These are phyloP conservation scores for Cettia cetti DNA, from an alignment of 2,113 vertebrate species.

Conservation along the genomic window DNA sequence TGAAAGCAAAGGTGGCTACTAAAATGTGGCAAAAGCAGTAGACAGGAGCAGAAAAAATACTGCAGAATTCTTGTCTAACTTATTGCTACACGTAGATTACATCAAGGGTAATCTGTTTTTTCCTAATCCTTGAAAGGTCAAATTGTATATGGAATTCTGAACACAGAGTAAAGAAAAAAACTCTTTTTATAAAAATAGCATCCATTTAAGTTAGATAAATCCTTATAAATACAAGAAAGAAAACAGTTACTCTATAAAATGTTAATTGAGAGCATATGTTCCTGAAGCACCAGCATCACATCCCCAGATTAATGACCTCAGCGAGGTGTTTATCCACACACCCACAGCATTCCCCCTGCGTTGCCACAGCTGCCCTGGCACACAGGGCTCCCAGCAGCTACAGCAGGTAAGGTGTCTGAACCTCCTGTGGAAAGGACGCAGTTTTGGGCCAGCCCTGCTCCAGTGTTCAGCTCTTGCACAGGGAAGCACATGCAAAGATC, in stretches of 20 bases:
- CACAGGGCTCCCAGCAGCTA: not conserved
- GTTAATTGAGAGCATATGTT: slow-evolving; percentile 41
- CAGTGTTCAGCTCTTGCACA: not conserved
- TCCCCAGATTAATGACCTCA: slow-evolving; percentile 2
- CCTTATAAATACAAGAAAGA: slow-evolving; percentile 66
- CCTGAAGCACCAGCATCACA: slow-evolving; percentile 62
- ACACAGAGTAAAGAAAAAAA: not conserved
- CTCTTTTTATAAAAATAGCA: slow-evolving; percentile 72
- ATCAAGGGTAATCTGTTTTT: slow-evolving; percentile 23
- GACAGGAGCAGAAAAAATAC: slow-evolving; percentile 8
- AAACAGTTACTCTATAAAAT: slow-evolving; percentile 32
- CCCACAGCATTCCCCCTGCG: not conserved
- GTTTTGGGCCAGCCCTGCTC: not conserved
- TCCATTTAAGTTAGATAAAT: slow-evolving; percentile 61
- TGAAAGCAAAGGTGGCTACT: slow-evolving; percentile 50
- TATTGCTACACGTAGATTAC: slow-evolving; percentile 68
- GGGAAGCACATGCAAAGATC: not conserved
- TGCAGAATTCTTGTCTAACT: slow-evolving; percentile 26
- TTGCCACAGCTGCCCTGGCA: not conserved
- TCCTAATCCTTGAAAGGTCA: slow-evolving; percentile 13
- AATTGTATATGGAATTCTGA: slow-evolving; percentile 14
- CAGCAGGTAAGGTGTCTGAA: not conserved
- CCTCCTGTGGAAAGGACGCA: not conserved
- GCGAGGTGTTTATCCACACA: not conserved
- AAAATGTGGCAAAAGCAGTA: slow-evolving; percentile 35